Base-by-base conservation (phyloP, 2,797 vertebrate genomes). In the Cryptoprocta ferox region DNA sequence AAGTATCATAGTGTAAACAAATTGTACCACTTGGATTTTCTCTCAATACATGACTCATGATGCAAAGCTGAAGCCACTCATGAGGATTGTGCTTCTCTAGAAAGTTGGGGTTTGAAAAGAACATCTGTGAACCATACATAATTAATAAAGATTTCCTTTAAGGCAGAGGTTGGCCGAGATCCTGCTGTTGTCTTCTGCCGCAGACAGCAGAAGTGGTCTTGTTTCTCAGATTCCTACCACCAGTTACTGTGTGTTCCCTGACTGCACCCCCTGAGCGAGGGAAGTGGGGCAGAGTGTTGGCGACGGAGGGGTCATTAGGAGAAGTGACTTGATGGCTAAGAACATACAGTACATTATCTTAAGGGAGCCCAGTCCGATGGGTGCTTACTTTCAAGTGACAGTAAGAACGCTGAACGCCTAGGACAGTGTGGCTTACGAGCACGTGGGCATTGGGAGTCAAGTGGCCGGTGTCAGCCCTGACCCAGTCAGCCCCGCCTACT, bases 11-110 rank as follows among this genome's bases (percentile, higher is more conserved):
- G 95, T 98, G 98, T 99, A 99, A 99, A 99, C 98, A 98, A 97
- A 98, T 98, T 98, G 98, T 99, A 99, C 98, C 98, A 99, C 98
- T 98, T 97, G 73, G 98, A 98, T 98, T 98, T 98, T 98, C 95
- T 92, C 94, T 94, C 37, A 96, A 98, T 98, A 98, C 98, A 98
- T 98, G 98, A 98, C 97, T 98, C 98, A 94, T 88, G 95, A 94
- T 82, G 93, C 96, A 84, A 91, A 97, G 96, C 81, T 75, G 94
- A 97, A 82, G 91, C 97, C 85, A 87, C 92, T 92, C 86, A 14
- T 93, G 97, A 98, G 83, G 71, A 95, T 86, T 98, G 98, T 98
- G 98, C 98, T 98, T 98, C 98, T 95, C 96, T 96, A 98, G 97
- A 97, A 98, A 97, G 96, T 97, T 70, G 83, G 83, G 26, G 11